Evolutionary conservation across 2,113 vertebrate genomes (phyloP).

Genomic region (Acinonyx jubatus): DNA sequence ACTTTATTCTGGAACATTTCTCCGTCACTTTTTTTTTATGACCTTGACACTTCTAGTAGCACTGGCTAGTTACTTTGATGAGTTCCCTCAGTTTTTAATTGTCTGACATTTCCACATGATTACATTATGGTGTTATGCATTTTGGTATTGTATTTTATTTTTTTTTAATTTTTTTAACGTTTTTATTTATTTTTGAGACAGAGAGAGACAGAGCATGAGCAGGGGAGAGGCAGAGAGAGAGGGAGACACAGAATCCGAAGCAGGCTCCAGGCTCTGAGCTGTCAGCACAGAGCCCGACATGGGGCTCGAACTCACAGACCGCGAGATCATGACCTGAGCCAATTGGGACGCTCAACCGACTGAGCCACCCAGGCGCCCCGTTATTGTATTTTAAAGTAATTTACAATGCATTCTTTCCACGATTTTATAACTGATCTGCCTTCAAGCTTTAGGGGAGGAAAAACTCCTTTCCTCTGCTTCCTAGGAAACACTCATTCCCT

Average conservation of each 20-base stretch:
- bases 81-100: not conserved
- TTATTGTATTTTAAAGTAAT: not conserved
- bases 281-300: too few relatives aligned
- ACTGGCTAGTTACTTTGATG: not conserved
- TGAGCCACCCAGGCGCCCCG: too few relatives aligned
- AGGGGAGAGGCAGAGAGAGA: too few relatives aligned
- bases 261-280: too few relatives aligned
- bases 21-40: not conserved
- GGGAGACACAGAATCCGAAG: too few relatives aligned
- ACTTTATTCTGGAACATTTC: not conserved
- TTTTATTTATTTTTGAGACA: too few relatives aligned
- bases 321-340: too few relatives aligned
- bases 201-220: too few relatives aligned
- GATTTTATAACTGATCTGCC: not conserved
- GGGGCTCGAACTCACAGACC: too few relatives aligned
- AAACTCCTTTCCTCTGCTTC: not conserved
- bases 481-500: not conserved
- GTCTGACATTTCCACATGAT: not conserved
- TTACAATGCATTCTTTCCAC: not conserved
- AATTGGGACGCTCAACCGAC: too few relatives aligned
- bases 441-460: not conserved
- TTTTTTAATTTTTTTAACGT: too few relatives aligned
- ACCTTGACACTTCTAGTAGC: not conserved
- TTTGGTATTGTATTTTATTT: not conserved
- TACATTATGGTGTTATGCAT: not conserved